Evolutionary conservation across 2,888 invertebrate species (phyloP).

Genomic region (Lepidochrysops patricia): DNA sequence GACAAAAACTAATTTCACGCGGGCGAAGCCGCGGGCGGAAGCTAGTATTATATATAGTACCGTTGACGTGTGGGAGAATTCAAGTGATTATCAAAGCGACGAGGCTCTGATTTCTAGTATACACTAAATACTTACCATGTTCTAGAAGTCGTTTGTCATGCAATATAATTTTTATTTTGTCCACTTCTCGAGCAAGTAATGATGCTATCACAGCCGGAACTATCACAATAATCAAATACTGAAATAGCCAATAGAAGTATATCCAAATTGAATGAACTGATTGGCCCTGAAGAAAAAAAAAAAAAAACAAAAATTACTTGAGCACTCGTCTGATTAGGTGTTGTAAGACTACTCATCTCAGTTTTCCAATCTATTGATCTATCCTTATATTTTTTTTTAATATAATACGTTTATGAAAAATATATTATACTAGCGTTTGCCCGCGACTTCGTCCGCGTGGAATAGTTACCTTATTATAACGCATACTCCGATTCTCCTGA

Average conservation of each 20-base stretch:
- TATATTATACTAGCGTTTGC: too few relatives aligned
- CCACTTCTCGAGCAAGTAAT: conserved; percentile 7
- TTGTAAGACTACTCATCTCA: too few relatives aligned
- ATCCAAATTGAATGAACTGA: neutral
- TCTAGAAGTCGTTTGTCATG: conserved; percentile 16
- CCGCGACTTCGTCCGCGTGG: too few relatives aligned
- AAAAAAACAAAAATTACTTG: neutral
- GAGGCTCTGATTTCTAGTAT: neutral
- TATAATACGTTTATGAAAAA: neutral
- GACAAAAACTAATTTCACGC: too few relatives aligned
- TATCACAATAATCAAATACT: conserved; percentile 13
- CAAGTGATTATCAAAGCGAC: too few relatives aligned
- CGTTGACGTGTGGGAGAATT: neutral
- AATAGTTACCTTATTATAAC: too few relatives aligned
- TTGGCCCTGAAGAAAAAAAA: neutral
- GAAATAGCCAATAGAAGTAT: conserved; percentile 3
- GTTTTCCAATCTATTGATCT: too few relatives aligned
- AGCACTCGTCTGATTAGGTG: neutral
- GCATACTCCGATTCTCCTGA: too few relatives aligned
- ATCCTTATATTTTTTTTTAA: too few relatives aligned
- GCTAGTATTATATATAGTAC: too few relatives aligned
- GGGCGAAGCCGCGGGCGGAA: too few relatives aligned
- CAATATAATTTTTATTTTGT: conserved; percentile 16
- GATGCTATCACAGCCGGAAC: conserved; percentile 14
- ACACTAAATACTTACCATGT: conserved; percentile 2